Conservation (phyloP, 1,140 invertebrate species). For the Eumaeus atala region DNA sequence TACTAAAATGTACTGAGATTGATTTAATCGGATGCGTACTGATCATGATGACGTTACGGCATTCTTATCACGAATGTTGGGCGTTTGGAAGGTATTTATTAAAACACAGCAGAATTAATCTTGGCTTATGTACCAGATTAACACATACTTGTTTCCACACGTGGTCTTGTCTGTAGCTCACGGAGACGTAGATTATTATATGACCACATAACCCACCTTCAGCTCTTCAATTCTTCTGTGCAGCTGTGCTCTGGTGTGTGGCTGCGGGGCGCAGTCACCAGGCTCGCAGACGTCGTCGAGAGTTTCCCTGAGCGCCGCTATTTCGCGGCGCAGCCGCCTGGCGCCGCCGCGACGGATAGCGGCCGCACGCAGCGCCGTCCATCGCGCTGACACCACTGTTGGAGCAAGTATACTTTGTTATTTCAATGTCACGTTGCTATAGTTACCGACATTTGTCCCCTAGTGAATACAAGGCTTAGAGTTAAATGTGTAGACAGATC, state of each 20-base stretch:
- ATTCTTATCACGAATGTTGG: too few species aligned
- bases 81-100: too few species aligned
- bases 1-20: too few species aligned
- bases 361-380: conserved; percentile 58
- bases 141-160: too few species aligned
- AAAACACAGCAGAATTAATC: not conserved
- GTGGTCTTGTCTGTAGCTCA: not conserved
- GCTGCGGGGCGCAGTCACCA: conserved; percentile 52
- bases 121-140: too few species aligned
- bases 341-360: conserved; percentile 57
- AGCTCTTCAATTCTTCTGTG: conserved; percentile 67
- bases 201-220: conserved; percentile 37
- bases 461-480: too few species aligned
- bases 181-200: not conserved
- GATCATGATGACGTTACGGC: too few species aligned
- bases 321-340: conserved; percentile 59
- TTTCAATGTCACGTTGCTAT: not conserved
- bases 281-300: conserved; percentile 61
- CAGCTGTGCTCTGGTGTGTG: conserved; percentile 61
- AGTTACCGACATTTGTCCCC: too few species aligned
- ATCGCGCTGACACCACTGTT: conserved; percentile 63
- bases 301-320: conserved; percentile 57
- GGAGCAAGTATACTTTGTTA: not conserved
- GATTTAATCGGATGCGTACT: too few species aligned
- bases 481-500: too few species aligned